Conservation (phyloP, 1,140 invertebrate species). For the Bombus breviceps region DNA sequence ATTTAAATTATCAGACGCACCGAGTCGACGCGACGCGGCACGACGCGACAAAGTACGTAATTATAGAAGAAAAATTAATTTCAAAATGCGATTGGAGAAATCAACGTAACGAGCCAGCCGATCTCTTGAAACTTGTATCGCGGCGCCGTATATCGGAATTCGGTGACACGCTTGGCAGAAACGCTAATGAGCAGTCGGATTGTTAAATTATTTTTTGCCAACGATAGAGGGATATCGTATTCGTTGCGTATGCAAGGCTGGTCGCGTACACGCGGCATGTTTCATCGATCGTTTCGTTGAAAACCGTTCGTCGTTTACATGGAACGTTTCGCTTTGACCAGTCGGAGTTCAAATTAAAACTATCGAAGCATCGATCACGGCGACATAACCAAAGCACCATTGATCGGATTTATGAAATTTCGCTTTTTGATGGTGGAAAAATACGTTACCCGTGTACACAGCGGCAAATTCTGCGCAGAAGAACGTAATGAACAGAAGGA, state of each 20-base stretch:
- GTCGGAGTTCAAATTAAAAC: constrained; percentile 14
- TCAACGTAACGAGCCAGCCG: background rate
- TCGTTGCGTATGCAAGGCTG: constrained; percentile 19
- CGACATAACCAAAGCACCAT: constrained; percentile 10
- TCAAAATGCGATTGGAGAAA: background rate
- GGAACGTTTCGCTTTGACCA: constrained; percentile 14
- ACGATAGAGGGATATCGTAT: background rate
- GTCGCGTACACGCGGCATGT: background rate
- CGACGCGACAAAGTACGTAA: background rate
- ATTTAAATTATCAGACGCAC: background rate
- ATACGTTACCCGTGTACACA: background rate
- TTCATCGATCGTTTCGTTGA: constrained; percentile 27
- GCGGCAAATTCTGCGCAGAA: background rate
- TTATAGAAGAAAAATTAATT: background rate
- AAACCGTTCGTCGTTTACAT: background rate
- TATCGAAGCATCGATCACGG: constrained; percentile 1
- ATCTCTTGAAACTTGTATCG: background rate
- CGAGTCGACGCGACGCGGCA: background rate
- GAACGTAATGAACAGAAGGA: constrained; percentile 25
- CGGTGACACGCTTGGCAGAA: background rate
- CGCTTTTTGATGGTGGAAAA: background rate
- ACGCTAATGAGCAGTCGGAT: constrained; percentile 24
- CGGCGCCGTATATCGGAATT: background rate
- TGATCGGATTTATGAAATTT: constrained; percentile 1
- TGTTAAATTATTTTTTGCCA: constrained; percentile 27